Base-by-base conservation (phyloP, 2,797 vertebrate genomes). In the Bradypodion ventrale region DNA sequence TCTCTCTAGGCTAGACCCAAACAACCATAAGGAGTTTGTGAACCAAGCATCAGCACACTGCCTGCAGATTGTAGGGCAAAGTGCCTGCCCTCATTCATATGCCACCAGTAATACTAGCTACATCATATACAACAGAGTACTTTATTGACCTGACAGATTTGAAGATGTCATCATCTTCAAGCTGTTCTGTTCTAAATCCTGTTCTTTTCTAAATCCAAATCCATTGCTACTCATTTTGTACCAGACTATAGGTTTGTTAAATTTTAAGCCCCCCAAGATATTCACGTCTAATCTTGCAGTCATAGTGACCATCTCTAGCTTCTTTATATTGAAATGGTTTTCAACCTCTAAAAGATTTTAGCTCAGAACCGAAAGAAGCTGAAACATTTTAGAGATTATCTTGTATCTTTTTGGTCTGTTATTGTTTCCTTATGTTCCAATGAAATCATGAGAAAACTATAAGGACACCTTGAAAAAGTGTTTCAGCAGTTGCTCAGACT, bases 211-310 rank as follows among this genome's bases (percentile, higher is more conserved):
- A 27, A 62, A 40, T 60, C 52, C 49, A 2, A 73, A 63, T 29
- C 52, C 19, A 1, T 12, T 6, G 1, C 0, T 0, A 37, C 44
- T 0, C 15, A 2, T 72, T 56, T 0, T 23, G 60, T 0, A 27
- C 32, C 32, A 56, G 49, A 25, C n/a, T 75, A 56, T 16, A 21
- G 23, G 49, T 72, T 44, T 66, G 35, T 66, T 75, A 4, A 44
- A 15, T 23, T 40, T 66, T 0, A 0, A 56, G 3, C n/a, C n/a
- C 3, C 12, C 7, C 7, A 10, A 37, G 9, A 44, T 16, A 44
- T 42, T 23, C 49, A 56, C n/a, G 56, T 32, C 49, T 75, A 56
- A 56, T 75, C 49, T 74, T 75, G 21, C 32, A 59, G 32, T 59
- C 46, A 75, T 52, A 40, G 37, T 70, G 23, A 52, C 0, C 16